A percentile compares a stretch with the other conserved stretches of the same genome.
Conservation (phyloP, 2,888 invertebrate genomes). For the Gymnocheta viridis region DNA sequence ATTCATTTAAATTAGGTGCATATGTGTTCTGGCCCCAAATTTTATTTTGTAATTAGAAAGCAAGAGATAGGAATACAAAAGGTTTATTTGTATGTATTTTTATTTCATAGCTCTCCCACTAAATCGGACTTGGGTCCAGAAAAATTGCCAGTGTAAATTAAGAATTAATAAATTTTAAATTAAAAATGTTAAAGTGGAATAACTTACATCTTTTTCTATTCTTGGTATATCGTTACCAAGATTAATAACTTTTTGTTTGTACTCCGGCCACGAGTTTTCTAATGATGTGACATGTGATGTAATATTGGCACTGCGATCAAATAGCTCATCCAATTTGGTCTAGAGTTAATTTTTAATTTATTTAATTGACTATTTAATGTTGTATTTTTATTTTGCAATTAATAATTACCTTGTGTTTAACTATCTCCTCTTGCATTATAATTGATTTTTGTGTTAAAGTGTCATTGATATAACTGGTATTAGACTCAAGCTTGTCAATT, state of each 20-base stretch:
- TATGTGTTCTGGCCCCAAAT: too few relatives aligned
- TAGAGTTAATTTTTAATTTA: conserved; percentile 54
- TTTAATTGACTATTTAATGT: background rate
- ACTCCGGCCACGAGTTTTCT: conserved; percentile 79
- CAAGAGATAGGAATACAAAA: too few relatives aligned
- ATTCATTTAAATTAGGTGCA: too few relatives aligned
- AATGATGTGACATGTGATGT: conserved; percentile 80
- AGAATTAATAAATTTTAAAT: background rate
- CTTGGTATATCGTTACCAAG: conserved; percentile 75
- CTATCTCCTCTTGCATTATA: conserved; percentile 76
- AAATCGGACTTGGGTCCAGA: too few relatives aligned
- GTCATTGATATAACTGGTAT: conserved; percentile 77
- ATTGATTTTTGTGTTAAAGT: conserved; percentile 78
- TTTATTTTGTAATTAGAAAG: too few relatives aligned
- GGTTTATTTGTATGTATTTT: too few relatives aligned
- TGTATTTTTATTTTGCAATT: background rate
- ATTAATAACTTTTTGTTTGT: conserved; percentile 76
- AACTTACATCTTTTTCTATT: conserved; percentile 77
- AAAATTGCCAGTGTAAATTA: too few relatives aligned
- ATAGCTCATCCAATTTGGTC: conserved; percentile 78
- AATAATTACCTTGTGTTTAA: conserved; percentile 76
- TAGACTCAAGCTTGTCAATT: conserved; percentile 74
- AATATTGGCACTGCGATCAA: conserved; percentile 79
- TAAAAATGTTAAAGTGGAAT: background rate
- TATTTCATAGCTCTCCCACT: too few relatives aligned